Evolutionary conservation across 2,797 vertebrate genomes (phyloP).

Genomic region (Brachymystax lenok): DNA sequence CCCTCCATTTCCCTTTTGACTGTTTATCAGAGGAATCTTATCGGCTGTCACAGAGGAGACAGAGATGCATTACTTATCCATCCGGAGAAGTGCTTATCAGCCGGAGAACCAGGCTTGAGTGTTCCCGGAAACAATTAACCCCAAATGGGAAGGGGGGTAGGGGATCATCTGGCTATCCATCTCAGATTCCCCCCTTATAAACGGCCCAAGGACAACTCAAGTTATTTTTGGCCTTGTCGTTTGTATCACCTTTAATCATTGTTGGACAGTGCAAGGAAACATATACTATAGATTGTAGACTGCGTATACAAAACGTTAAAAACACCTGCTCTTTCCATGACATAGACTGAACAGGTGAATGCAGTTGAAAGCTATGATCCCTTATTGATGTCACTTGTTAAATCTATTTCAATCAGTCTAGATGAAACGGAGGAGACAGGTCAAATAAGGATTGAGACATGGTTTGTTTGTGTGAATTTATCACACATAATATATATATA

Average conservation of each 20-base stretch:
- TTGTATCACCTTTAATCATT: neutral
- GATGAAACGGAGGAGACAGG: too few species aligned
- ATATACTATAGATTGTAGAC: neutral
- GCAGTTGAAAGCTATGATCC: too few species aligned
- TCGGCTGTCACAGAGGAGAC: slow-evolving; percentile 5
- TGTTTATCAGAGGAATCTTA: slow-evolving; percentile 7
- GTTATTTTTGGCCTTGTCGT: neutral
- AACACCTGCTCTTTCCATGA: too few species aligned
- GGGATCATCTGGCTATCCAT: neutral
- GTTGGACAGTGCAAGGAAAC: neutral
- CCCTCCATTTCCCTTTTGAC: neutral
- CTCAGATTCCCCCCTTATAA: slow-evolving; percentile 6
- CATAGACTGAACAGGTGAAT: too few species aligned
- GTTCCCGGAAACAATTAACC: slow-evolving; percentile 18
- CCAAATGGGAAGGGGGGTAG: neutral
- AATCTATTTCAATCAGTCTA: too few species aligned
- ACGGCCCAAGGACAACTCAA: neutral
- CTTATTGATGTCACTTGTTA: too few species aligned
- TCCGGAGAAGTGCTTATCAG: neutral
- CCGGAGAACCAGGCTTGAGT: neutral
- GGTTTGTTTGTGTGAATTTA: too few species aligned
- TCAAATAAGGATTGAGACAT: too few species aligned
- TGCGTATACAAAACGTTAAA: too few species aligned
- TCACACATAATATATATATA: too few species aligned
- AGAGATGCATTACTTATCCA: slow-evolving; percentile 4